Conservation (phyloP, 2,888 invertebrate genomes). For the Macroteleia sp. region DNA sequence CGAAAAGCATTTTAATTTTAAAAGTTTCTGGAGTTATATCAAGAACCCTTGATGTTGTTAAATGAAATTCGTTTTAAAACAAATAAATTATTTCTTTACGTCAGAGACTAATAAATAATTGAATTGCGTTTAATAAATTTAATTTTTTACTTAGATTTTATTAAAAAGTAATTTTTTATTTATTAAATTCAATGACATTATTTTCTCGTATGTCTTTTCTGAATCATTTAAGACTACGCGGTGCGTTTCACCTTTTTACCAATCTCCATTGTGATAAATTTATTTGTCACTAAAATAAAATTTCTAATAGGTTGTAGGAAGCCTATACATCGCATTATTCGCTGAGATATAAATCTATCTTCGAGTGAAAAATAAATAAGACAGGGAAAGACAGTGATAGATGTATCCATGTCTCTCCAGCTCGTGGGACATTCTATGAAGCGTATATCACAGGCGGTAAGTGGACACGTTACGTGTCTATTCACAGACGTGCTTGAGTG, state of each 20-base stretch:
- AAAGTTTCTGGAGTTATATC: too few species aligned
- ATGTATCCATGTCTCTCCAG: slow-evolving; percentile 48
- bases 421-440: slow-evolving; percentile 64
- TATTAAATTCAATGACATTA: too few species aligned
- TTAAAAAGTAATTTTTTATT: too few species aligned
- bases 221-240: slow-evolving; percentile 9
- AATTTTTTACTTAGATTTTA: too few species aligned
- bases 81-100: too few species aligned
- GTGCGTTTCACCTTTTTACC: slow-evolving; percentile 8
- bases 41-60: too few species aligned
- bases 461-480: slow-evolving; percentile 64
- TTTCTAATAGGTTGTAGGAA: slow-evolving; percentile 56
- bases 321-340: slow-evolving; percentile 52
- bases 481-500: slow-evolving; percentile 49
- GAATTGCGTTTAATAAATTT: too few species aligned
- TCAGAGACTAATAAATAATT: too few species aligned
- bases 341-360: slow-evolving; percentile 56
- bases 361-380: slow-evolving; percentile 47
- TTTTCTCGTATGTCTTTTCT: slow-evolving; percentile 25
- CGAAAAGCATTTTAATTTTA: too few species aligned
- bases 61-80: too few species aligned
- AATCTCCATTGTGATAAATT: slow-evolving; percentile 48
- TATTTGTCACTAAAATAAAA: slow-evolving; percentile 52
- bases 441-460: slow-evolving; percentile 62
- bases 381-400: slow-evolving; percentile 49